Evolutionary conservation across 2,797 vertebrate genomes (phyloP).

Genomic region (Lemur catta): DNA sequence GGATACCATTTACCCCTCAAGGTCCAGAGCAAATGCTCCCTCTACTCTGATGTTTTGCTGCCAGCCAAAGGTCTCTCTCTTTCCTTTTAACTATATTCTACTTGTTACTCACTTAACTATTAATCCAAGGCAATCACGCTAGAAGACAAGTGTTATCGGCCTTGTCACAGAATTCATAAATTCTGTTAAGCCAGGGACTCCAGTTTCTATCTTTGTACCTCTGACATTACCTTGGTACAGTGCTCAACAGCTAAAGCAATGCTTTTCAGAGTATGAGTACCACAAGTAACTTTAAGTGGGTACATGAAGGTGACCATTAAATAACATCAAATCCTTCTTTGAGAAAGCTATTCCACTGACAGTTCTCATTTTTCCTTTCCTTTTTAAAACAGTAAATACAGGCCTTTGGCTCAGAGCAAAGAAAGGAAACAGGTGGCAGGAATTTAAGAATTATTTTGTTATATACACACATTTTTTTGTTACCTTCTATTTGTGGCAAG

Average conservation of each 20-base stretch:
- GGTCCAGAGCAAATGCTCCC: not conserved
- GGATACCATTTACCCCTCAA: not conserved
- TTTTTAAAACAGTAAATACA: conserved; percentile 11
- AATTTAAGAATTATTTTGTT: conserved; percentile 22
- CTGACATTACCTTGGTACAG: not conserved
- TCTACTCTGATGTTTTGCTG: not conserved
- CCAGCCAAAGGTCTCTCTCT: not conserved
- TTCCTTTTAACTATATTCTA: not conserved
- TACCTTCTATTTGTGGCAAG: not conserved
- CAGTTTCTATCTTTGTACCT: not conserved
- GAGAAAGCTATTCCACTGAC: not conserved
- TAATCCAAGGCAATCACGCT: not conserved
- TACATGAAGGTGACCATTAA: not conserved
- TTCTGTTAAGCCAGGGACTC: not conserved
- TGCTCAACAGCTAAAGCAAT: not conserved
- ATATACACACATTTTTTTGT: not conserved
- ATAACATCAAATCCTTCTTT: not conserved
- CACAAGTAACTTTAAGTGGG: not conserved
- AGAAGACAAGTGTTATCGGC: not conserved
- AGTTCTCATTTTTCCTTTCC: not conserved
- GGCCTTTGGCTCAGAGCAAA: not conserved
- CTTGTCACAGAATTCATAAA: not conserved
- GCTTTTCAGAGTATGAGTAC: not conserved
- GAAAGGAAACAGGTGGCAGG: not conserved
- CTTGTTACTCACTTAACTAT: not conserved